phyloP scores from a whole-genome alignment of 2,888 invertebrate genomes.

The Lasioglossum marginatum region DNA sequence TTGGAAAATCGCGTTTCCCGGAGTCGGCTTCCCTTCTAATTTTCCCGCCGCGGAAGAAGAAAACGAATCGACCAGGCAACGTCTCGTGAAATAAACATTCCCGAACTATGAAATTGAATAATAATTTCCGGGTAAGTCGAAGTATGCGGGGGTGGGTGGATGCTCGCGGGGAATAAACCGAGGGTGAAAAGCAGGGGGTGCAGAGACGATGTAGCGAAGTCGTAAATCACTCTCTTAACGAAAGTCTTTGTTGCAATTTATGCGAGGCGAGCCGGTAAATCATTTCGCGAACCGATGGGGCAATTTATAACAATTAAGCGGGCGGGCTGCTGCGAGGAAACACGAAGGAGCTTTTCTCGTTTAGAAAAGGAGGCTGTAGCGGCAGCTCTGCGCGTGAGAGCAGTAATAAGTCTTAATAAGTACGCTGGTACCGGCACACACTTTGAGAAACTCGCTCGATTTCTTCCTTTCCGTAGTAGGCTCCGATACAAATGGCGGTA shows the following conservation, averaged over 20 bases:
- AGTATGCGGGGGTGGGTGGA: conserved; percentile 19
- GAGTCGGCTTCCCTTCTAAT: background rate
- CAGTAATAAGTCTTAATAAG: conserved; percentile 75
- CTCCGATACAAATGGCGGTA: background rate
- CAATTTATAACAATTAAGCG: conserved; percentile 84
- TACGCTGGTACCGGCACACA: conserved; percentile 55
- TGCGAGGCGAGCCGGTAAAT: conserved; percentile 80
- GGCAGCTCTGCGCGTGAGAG: conserved; percentile 55
- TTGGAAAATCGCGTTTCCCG: background rate
- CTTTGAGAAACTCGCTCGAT: conserved; percentile 43
- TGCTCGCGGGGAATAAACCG: conserved; percentile 72
- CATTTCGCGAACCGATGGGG: conserved; percentile 81
- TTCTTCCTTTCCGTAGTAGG: background rate
- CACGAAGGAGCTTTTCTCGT: conserved; percentile 61
- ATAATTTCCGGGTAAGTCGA: conserved; percentile 46
- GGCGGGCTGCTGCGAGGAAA: conserved; percentile 44
- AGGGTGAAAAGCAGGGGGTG: conserved; percentile 38
- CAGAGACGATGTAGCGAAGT: conserved; percentile 70
- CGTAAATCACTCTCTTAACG: conserved; percentile 83
- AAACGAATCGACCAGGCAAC: conserved; percentile 31
- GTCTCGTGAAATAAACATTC: conserved; percentile 49
- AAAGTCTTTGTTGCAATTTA: conserved; percentile 83
- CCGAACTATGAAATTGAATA: conserved; percentile 56
- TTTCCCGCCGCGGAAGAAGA: background rate
- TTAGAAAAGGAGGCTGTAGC: conserved; percentile 68